These are phyloP conservation scores for Rotaria macrura DNA, from an alignment of 2,888 invertebrate species.

Conservation along the genomic window DNA sequence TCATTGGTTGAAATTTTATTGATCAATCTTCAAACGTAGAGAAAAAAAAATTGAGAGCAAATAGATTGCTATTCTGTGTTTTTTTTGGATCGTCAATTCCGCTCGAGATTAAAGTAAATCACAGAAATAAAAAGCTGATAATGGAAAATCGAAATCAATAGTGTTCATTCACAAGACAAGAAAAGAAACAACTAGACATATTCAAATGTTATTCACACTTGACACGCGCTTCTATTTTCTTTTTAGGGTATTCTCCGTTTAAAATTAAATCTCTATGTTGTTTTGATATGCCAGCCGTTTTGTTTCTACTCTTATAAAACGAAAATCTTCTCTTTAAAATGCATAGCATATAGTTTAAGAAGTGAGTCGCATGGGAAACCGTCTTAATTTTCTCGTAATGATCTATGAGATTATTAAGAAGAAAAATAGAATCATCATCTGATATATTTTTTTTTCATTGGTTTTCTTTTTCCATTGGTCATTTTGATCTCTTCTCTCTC, in stretches of 20 bases:
- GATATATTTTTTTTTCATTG: not conserved
- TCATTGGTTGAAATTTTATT: not conserved
- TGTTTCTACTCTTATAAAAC: no score
- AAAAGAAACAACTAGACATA: no score
- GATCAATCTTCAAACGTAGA: not conserved
- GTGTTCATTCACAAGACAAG: not conserved
- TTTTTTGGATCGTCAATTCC: not conserved
- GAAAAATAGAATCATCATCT: not conserved
- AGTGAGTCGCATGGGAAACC: not conserved
- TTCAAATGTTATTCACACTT: not conserved
- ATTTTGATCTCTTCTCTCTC: not conserved
- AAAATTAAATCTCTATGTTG: no score
- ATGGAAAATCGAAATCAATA: not conserved
- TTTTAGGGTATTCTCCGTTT: not conserved
- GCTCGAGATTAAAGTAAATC: not conserved
- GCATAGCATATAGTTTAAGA: not conserved
- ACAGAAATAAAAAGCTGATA: not conserved
- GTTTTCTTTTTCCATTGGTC: not conserved
- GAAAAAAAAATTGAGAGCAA: not conserved
- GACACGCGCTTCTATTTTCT: not conserved
- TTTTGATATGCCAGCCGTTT: no score
- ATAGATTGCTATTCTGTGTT: no score
- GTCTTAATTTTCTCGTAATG: not conserved
- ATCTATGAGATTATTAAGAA: not conserved
- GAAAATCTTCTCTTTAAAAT: no score